Conservation (phyloP, 1,140 invertebrate species). For the Drosophila auraria region DNA sequence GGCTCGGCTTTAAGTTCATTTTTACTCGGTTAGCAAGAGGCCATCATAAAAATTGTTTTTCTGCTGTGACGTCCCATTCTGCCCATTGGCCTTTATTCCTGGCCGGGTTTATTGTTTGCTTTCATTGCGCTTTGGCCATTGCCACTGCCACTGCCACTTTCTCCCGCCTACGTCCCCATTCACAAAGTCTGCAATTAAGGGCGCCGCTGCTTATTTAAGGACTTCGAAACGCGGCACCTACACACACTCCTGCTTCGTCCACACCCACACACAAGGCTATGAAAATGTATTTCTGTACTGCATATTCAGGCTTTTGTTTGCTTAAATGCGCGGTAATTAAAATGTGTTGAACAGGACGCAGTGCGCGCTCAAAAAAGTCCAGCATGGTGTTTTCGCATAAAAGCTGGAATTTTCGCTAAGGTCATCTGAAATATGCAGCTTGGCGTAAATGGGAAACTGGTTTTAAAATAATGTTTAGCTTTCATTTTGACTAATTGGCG, state of each 20-base stretch:
- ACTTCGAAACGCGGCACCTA: conserved; percentile 27
- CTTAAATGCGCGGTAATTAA: conserved; percentile 73
- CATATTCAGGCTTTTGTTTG: conserved; percentile 66
- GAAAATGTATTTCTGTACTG: conserved; percentile 59
- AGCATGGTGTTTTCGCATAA: conserved; percentile 1
- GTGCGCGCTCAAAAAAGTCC: conserved; percentile 16
- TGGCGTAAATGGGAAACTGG: not conserved
- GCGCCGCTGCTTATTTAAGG: conserved; percentile 67
- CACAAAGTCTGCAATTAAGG: conserved; percentile 61
- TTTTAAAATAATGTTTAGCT: conserved; percentile 12
- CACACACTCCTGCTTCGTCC: not conserved
- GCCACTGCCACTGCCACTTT: conserved; percentile 17
- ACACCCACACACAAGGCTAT: conserved; percentile 16
- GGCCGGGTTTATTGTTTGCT: conserved; percentile 71
- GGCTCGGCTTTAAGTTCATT: conserved; percentile 74
- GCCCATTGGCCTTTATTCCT: conserved; percentile 60
- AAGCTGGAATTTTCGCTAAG: conserved; percentile 20
- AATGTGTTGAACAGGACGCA: conserved; percentile 28
- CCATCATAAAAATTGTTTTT: conserved; percentile 67
- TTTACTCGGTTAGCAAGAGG: conserved; percentile 47
- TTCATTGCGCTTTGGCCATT: conserved; percentile 51
- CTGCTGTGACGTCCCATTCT: conserved; percentile 32
- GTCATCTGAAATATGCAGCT: conserved; percentile 14
- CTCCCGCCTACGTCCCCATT: not conserved
- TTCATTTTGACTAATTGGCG: not conserved